Evolutionary conservation across 2,797 vertebrate genomes (phyloP), one percentile per base, ranked within the genome.

Genomic region (Eidolon dupreanum): DNA sequence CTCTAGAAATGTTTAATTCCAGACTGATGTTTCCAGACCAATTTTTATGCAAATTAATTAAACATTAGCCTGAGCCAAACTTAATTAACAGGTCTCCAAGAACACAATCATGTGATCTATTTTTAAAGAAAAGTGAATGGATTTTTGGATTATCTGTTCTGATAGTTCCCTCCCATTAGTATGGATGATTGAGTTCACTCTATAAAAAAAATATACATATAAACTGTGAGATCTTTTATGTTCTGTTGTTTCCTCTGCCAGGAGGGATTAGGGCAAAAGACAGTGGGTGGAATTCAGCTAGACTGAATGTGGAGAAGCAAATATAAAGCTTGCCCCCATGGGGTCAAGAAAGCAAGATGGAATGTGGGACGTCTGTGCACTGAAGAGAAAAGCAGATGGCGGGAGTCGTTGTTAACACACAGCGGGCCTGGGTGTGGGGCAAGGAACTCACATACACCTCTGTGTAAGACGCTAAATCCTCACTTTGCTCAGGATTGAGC

Each of bases 41-140:
- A 90, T 97, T 97, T 95, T 96, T 95, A 97, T 97, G 94, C 73
- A 95, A 97, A 97, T 95, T 95, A 95, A 89, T 91, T 90, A 89
- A 93, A 75, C 43, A 66, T 96, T 96, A 85, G 22, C 74, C 91
- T 95, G 95, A 96, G 94, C 94, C 92, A 90, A 82, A 97, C 61
- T 96, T 97, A 97, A 97, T 97, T 97, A 97, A 31, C 17, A 93
- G 57, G 71, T 13, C 43, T 94, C 78, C 46, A 86, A 79, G 92
- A 97, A 89, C 59, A 77, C 65, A 96, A 94, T 94, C 92, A 31
- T 38, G 51, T 94, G 78, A 94, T 93, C 75, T 90, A 55, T 91
- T 97, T 93, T 92, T 97, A 79, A 96, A 86, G 90, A 82, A 88
- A 92, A 95, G 36, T 41, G 83, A 93, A 92, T 90, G 63, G 74